A percentile compares a stretch with the other conserved stretches of the same genome.
phyloP scores from a whole-genome alignment of 2,113 vertebrate genomes.

The Megaleporinus macrocephalus region DNA sequence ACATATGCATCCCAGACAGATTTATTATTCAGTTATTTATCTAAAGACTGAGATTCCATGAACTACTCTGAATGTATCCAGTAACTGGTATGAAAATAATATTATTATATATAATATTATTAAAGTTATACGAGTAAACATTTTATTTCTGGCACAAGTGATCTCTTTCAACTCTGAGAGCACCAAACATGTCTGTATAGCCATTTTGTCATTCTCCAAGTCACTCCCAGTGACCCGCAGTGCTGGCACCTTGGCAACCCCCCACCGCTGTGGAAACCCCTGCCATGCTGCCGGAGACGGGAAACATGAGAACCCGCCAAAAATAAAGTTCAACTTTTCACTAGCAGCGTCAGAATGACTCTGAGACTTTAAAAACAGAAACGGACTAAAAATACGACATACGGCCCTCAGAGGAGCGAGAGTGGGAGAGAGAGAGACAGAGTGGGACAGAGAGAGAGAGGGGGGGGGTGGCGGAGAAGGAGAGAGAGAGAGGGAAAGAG shows the following conservation, averaged over 20 bases:
- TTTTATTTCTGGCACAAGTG: not conserved
- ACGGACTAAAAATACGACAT: conserved; percentile 76
- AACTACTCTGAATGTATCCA: too few species aligned
- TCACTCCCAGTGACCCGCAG: conserved; percentile 13
- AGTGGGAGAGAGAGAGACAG: conserved; percentile 32
- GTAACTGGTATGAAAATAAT: not conserved
- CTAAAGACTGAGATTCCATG: too few species aligned
- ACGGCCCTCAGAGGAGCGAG: conserved; percentile 55
- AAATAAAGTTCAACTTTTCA: conserved; percentile 76
- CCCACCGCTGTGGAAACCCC: conserved; percentile 45
- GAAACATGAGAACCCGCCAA: conserved; percentile 55
- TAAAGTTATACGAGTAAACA: too few species aligned
- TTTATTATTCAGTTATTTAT: too few species aligned
- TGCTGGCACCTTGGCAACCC: conserved; percentile 25
- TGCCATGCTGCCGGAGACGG: conserved; percentile 34
- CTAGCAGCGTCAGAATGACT: conserved; percentile 66
- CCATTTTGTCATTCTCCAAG: not conserved
- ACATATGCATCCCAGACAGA: not conserved
- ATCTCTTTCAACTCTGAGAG: not conserved
- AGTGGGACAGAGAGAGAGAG: conserved; percentile 35
- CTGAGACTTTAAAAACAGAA: conserved; percentile 73
- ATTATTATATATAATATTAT: too few species aligned
- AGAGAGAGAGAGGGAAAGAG: conserved; percentile 36
- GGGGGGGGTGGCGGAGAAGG: conserved; percentile 16
- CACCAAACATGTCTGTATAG: not conserved